Base-by-base conservation (phyloP, 2,888 invertebrate species). In the Argyresthia goedartella region DNA sequence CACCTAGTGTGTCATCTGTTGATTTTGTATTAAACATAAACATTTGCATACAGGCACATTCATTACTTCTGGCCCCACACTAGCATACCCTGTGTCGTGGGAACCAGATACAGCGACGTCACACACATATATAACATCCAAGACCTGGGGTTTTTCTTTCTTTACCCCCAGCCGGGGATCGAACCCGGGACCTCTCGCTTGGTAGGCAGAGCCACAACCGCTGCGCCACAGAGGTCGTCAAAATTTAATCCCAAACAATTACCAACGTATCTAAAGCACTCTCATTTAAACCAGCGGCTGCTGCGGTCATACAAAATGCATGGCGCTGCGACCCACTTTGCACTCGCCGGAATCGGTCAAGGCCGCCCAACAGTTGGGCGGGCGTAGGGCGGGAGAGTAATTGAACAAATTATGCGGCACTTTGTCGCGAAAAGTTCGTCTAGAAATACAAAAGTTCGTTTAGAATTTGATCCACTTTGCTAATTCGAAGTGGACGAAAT, bases 251-350 rank as follows among this genome's bases (percentile, higher is more conserved):
- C 14, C 42, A 14, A 42, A 14, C 13, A 14, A n/a, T 42, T n/a
- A 6, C 42, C n/a, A 8, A 8, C 3, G n/a, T 42, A 49, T 48
- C 50, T 44, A 54, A 52, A 54, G 25, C 49, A 49, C 51, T 7
- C 36, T n/a, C 13, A 35, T 49, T 11, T 43, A 45, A 25, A 35
- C 25, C 25, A 25, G 15, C 13, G 13, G n/a, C 42, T n/a, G 14
- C 41, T 14, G 16, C 15, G 44, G 44, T 15, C 44, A 16, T 44
- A 16, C 44, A 44, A 44, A 16, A 44, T 44, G 16, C 44, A 44
- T 44, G 16, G 15, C 9, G 44, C 15, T 15, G 44, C 16, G 44
- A 16, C 44, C 44, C 16, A 44, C 15, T 44, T 44, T 39, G 11
- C 39, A 39, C 39, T n/a, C 8, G 39, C 39, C 10, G 39, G 10